These are phyloP conservation scores for Germaria angustata DNA, from an alignment of 2,888 invertebrate genomes.

Conservation along the genomic window DNA sequence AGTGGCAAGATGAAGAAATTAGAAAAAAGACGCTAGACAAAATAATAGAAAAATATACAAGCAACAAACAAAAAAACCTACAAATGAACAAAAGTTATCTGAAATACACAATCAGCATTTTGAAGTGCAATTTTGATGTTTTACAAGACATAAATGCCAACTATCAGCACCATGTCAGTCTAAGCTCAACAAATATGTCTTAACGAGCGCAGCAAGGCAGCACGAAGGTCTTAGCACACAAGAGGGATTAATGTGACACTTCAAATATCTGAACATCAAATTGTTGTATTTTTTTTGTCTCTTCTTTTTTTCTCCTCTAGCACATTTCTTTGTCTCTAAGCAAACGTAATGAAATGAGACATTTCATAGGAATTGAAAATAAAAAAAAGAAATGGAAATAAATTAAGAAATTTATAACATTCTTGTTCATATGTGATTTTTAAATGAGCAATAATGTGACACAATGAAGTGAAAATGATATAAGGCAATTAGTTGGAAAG, in stretches of 20 bases:
- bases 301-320: background rate
- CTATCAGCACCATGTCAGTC: conserved; percentile 64
- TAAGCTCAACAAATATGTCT: conserved; percentile 49
- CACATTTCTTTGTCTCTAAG: conserved; percentile 27
- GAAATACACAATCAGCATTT: conserved; percentile 41
- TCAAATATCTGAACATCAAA: conserved; percentile 42
- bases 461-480: background rate
- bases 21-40: background rate
- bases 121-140: conserved; percentile 58
- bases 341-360: conserved; percentile 26
- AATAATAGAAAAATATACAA: conserved; percentile 24
- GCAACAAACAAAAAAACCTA: conserved; percentile 16
- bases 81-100: conserved; percentile 29
- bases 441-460: background rate
- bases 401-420: background rate
- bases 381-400: conserved; percentile 1
- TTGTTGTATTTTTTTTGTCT: background rate
- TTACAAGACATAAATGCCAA: conserved; percentile 65
- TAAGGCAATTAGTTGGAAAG: background rate
- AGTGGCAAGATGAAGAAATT: conserved; percentile 44
- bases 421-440: background rate
- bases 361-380: background rate
- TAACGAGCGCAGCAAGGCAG: conserved; percentile 6
- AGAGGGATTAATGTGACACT: conserved; percentile 51
- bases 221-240: background rate